These are phyloP conservation scores for Sclerodermus sp. DNA, from an alignment of 2,888 invertebrate species.

Conservation along the genomic window DNA sequence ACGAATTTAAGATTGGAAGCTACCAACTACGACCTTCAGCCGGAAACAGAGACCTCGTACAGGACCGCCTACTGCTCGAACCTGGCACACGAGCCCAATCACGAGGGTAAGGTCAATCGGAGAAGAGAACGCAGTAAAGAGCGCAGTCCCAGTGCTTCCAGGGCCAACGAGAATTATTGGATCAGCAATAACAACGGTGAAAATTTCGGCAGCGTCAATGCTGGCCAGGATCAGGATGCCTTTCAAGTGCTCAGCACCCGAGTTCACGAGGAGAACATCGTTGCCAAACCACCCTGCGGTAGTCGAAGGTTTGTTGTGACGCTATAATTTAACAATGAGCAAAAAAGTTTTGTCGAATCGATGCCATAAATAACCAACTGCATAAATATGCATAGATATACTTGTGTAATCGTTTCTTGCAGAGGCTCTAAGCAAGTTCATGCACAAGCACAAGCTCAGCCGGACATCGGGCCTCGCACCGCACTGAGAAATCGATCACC, in stretches of 20 bases:
- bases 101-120: too few species aligned
- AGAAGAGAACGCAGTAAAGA: constrained; percentile 24
- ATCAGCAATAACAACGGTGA: constrained; percentile 40
- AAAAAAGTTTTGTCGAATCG: too few species aligned
- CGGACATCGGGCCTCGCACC: constrained; percentile 29
- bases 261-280: constrained; percentile 45
- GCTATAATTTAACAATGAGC: too few species aligned
- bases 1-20: constrained; percentile 56
- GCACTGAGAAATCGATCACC: constrained; percentile 51
- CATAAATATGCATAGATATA: too few species aligned
- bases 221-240: constrained; percentile 44
- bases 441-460: constrained; percentile 30
- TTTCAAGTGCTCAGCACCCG: constrained; percentile 47
- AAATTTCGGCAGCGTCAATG: constrained; percentile 38
- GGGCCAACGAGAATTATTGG: constrained; percentile 44
- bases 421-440: too few species aligned
- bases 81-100: constrained; percentile 29
- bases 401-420: too few species aligned
- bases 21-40: constrained; percentile 51
- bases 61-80: constrained; percentile 53
- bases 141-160: constrained; percentile 42
- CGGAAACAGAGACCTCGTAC: too few species aligned
- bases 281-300: too few species aligned
- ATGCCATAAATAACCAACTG: too few species aligned
- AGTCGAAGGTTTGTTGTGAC: too few species aligned